Base-by-base conservation (phyloP, 2,888 invertebrate species). In the Tholera decimalis region DNA sequence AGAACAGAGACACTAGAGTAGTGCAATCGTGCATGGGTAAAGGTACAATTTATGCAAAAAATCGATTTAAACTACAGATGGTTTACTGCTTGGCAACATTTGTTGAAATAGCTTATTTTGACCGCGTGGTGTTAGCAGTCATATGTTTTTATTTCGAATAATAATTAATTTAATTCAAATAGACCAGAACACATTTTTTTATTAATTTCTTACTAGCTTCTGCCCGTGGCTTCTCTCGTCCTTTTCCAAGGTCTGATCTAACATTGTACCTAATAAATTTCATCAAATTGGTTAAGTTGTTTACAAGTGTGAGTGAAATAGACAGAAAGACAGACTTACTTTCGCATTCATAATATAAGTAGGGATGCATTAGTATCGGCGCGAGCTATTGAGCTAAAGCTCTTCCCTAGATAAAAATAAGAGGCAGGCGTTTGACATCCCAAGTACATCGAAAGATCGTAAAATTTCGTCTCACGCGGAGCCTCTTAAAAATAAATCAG, bases 61-160 rank as follows among this genome's bases (percentile, higher is more conserved):
- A 28, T 13, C 7, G 18, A 3, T 26, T 9, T 9, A 15, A 28
- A 20, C 35, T 15, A 15, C 35, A 35, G 9, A 26, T 22, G 5
- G 6, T 13, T 20, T 33, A 20, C 41, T 20, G 15, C 35, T 35
- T 5, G 30, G 30, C 22, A 69, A 28, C n/a, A 39, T 24, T 55
- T 20, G 11, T 20, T n/a, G 2, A 20, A 20, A 24, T 22, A 33
- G 11, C 9, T 11, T 15, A 6, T 22, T 61, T 20, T 49, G 35
- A 9, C 20, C n/a, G 37, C 50, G 43, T 41, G 28, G n/a, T 4
- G 2, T 20, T n/a, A 33, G 46, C 4, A 70, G 24, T 39, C 28
- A 5, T 22, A 6, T 18, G 11, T 33, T 43, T 43, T 30, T 3
- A 43, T 69, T 35, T 18, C 15, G 43, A 22, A 56, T 28, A 15